phyloP scores from a whole-genome alignment of 2,113 vertebrate genomes.

The Oriolus oriolus region DNA sequence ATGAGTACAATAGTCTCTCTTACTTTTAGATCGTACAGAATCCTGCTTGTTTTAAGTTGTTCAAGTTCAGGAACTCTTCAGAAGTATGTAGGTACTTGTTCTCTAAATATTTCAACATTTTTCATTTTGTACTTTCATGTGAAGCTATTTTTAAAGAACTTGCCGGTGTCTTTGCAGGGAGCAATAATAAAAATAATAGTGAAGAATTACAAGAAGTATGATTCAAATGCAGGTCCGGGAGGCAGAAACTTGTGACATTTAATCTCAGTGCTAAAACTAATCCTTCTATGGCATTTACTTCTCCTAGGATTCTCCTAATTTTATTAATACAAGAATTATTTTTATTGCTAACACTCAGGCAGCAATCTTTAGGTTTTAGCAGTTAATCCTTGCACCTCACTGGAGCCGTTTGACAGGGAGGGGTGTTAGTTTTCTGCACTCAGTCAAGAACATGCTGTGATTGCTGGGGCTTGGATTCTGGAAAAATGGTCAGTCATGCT shows the following conservation, averaged over 20 bases:
- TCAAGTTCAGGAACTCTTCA: not conserved
- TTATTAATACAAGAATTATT: constrained; percentile 1
- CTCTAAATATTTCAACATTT: constrained; percentile 10
- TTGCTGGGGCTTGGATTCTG: not conserved
- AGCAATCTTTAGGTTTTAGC: not conserved
- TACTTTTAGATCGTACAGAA: not conserved
- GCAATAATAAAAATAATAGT: not conserved
- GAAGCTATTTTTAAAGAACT: not conserved
- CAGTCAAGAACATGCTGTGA: not conserved
- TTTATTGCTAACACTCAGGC: not conserved
- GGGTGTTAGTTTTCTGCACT: not conserved
- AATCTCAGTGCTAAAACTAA: not conserved
- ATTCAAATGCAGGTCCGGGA: not conserved
- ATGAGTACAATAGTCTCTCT: not conserved
- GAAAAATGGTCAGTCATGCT: not conserved
- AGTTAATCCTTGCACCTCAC: not conserved
- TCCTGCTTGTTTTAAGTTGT: not conserved
- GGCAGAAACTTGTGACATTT: not conserved
- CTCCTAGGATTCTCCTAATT: not conserved
- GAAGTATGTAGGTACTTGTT: not conserved
- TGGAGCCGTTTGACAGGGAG: not conserved
- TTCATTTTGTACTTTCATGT: not conserved
- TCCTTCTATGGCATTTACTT: not conserved
- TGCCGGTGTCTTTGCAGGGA: not conserved
- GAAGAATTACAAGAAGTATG: not conserved